Base-by-base conservation (phyloP, 2,113 vertebrate genomes). In the Pavo muticus region DNA sequence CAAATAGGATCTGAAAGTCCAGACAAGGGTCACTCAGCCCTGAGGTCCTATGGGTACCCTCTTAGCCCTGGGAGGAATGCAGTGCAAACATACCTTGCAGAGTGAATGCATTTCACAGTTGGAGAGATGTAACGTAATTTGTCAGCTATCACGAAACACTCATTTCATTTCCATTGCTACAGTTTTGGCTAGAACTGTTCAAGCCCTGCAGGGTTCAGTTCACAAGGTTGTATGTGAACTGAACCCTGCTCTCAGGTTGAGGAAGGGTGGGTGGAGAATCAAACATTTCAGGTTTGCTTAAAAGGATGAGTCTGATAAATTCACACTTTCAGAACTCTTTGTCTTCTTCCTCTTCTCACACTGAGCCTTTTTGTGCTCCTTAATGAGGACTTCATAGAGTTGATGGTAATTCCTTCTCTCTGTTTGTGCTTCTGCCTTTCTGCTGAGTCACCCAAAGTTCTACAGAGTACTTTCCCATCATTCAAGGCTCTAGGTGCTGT, bases 61-160 rank as follows among this genome's bases (percentile, higher is more conserved):
- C 57, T 88, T 82, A 87, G 67, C 63, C 74, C 80, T 77, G 63
- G 17, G 74, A 91, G 54, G 77, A 82, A 91, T 80, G 79, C 3
- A 9, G 69, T 77, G 64, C 78, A 90, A 94, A 76, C 42, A 68
- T 76, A 95, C 69, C 81, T 86, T 68, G 70, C 48, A 96, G 80
- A 74, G 37, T 90, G 91, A 75, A 93, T 89, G 84, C 52, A 77
- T 64, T 91, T 93, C 52, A 75, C 91, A 81, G 39, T 50, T 67
- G 77, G 68, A 60, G 68, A 87, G 73, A 94, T 63, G 61, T 94
- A 96, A 96, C 91, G 48, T 74, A 52, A 70, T 94, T 96, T 96
- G 96, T 96, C 96, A 97, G 94, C 91, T 93, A 87, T 97, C 93
- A 93, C 85, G 67, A 94, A 96, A 57, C 67, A 84, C 93, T 89